Evolutionary conservation across 1,140 invertebrate genomes (phyloP), one percentile per base, ranked within the genome.

Genomic region (Pseudomyrmex dendroicus): DNA sequence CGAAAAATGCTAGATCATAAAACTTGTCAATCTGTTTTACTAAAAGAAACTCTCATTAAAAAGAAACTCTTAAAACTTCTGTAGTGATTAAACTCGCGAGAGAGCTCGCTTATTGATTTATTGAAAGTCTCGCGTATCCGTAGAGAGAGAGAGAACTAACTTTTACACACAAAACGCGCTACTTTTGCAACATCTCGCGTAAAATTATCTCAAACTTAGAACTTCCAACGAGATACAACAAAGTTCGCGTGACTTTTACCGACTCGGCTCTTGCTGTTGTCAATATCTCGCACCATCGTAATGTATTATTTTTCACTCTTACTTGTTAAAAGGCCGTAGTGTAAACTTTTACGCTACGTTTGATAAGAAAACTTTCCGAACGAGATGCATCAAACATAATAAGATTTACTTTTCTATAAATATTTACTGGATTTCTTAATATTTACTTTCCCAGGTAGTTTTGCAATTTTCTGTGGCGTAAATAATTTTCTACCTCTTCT

Each of bases 151-250:
- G 22, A 5, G 35, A 35, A 35, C 4, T 46, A 73, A 73, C 56
- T 73, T 73, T 50, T 74, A 74, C 64, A 74, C 64, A 64, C 61
- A 7, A 74, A 74, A 63, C 73, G 15, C 2, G 62, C 57, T 63
- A 63, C 15, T 74, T 25, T 64, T 52, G 44, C 73, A 74, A 17
- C 64, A 64, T 74, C 46, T 20, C n/a, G 20, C 44, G 44, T 64
- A 64, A 64, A 74, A 74, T 64, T 74, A 74, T 64, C 59, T 74
- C 15, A 20, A 2, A 35, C 35, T 35, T 74, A 17, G 12, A 74
- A 74, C 46, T 74, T 74, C 46, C 59, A 7, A 9, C 57, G 17
- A 17, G n/a, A 4, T 52, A 64, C 46, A 13, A 67, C 17, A 25
- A 74, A 52, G 59, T 74, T 63, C 22, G 46, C 46, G 25, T 17